Conservation (phyloP, 2,888 invertebrate genomes). For the Morpho deidamia region DNA sequence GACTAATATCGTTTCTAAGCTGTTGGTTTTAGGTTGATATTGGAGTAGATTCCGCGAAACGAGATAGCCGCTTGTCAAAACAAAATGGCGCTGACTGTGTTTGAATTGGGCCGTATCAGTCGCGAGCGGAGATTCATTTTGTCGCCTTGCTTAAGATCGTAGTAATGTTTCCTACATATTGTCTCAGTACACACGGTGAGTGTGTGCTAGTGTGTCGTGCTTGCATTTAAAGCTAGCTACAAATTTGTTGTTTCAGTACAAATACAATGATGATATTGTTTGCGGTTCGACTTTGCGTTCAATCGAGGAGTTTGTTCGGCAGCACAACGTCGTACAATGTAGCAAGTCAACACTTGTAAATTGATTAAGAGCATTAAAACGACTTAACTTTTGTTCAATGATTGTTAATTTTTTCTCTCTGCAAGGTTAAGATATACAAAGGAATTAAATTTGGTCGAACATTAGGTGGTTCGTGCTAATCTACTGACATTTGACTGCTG, state of each 20-base stretch:
- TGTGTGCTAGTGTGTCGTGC: slow-evolving; percentile 71
- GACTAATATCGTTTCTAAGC: slow-evolving; percentile 42
- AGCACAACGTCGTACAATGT: slow-evolving; percentile 41
- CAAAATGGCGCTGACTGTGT: slow-evolving; percentile 77
- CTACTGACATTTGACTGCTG: too few relatives aligned
- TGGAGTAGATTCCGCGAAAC: slow-evolving; percentile 32
- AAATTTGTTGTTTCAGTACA: slow-evolving; percentile 77
- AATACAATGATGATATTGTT: slow-evolving; percentile 76
- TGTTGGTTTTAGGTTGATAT: slow-evolving; percentile 43
- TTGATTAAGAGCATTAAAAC: slow-evolving; percentile 50
- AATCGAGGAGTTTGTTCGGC: slow-evolving; percentile 71
- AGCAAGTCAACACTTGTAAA: slow-evolving; percentile 60
- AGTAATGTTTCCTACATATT: slow-evolving; percentile 73
- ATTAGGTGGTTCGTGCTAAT: too few relatives aligned
- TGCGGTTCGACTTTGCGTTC: slow-evolving; percentile 72
- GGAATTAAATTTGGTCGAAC: too few relatives aligned
- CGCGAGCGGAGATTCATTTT: slow-evolving; percentile 77
- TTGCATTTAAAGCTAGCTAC: slow-evolving; percentile 76
- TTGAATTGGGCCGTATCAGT: slow-evolving; percentile 78
- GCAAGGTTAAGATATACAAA: too few relatives aligned
- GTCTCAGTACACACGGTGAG: slow-evolving; percentile 73
- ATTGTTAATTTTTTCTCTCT: background rate
- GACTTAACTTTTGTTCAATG: slow-evolving; percentile 31
- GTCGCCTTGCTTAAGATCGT: slow-evolving; percentile 76
- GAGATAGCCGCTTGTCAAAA: slow-evolving; percentile 74